A percentile compares a stretch with the other conserved stretches of the same genome.
Evolutionary conservation across 1,140 invertebrate genomes (phyloP).

Genomic region (Eulimnadia texana): DNA sequence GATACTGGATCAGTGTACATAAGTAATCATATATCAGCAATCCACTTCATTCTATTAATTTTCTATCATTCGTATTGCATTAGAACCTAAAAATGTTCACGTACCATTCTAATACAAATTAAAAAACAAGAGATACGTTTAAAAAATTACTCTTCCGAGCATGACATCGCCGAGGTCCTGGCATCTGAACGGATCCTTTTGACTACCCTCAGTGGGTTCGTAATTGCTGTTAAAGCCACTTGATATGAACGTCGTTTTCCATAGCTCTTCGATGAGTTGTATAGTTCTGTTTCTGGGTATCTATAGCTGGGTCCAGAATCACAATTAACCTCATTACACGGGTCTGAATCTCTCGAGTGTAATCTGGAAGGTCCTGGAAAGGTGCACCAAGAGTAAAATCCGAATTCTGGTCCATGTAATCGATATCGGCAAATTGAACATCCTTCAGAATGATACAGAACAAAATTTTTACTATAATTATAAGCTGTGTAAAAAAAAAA

Average conservation of each 20-base stretch:
- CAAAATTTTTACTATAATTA: too few species aligned
- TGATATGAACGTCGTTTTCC: constrained; percentile 19
- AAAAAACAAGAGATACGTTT: not conserved
- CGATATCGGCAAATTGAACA: constrained; percentile 34
- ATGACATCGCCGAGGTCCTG: constrained; percentile 5
- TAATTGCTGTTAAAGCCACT: constrained; percentile 5
- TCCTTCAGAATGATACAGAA: too few species aligned
- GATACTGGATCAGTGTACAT: too few species aligned
- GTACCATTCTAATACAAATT: not conserved
- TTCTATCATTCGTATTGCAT: too few species aligned
- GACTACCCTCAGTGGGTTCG: too few species aligned
- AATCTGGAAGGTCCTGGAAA: constrained; percentile 29
- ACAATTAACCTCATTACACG: constrained; percentile 28
- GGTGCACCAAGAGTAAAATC: constrained; percentile 31
- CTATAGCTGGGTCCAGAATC: constrained; percentile 25
- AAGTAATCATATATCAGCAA: too few species aligned
- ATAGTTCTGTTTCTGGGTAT: constrained; percentile 4
- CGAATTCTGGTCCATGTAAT: constrained; percentile 29
- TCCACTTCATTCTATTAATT: too few species aligned
- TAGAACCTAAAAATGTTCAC: too few species aligned
- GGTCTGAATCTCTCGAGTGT: constrained; percentile 28
- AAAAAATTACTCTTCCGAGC: constrained; percentile 10
- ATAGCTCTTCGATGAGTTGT: constrained; percentile 19
- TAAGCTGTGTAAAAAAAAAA: too few species aligned
- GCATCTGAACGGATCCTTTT: not conserved